Evolutionary conservation across 2,888 invertebrate genomes (phyloP).

Genomic region (Nemotelus pantherinus): DNA sequence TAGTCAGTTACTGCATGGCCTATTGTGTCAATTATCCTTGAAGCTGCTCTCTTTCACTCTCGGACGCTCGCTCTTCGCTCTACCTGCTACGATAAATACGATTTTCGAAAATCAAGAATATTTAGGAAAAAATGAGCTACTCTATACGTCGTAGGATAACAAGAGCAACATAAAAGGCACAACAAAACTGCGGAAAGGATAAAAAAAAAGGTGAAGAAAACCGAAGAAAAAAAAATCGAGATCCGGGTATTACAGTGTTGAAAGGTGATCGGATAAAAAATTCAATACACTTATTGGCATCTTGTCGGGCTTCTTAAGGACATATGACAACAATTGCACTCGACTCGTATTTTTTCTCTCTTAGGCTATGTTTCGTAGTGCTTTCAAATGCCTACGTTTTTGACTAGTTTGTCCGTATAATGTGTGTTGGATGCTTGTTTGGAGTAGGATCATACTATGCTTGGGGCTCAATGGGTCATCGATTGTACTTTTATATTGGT

Average conservation of each 20-base stretch:
- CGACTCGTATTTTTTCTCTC: conserved; percentile 5
- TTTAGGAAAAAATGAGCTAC: no score
- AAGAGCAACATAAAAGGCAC: conserved; percentile 24
- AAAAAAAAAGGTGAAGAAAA: background rate
- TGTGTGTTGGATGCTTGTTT: no score
- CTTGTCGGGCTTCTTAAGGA: conserved; percentile 43
- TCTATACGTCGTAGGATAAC: no score
- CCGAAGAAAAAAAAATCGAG: background rate
- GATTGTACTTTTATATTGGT: no score
- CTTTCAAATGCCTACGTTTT: no score
- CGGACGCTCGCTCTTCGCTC: no score
- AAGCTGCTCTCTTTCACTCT: background rate
- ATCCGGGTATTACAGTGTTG: conserved; percentile 23
- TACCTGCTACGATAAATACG: conserved; percentile 29
- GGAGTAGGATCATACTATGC: no score
- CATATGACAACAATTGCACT: conserved; percentile 43
- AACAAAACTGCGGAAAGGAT: background rate
- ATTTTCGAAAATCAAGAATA: background rate
- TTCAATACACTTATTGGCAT: conserved; percentile 44
- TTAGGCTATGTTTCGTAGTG: no score
- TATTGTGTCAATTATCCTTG: conserved; percentile 40
- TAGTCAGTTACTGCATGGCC: conserved; percentile 11
- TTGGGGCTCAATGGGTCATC: no score
- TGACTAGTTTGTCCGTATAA: no score
- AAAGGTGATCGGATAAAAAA: conserved; percentile 40